A percentile compares a stretch with the other conserved stretches of the same genome.
Conservation (phyloP, 2,113 vertebrate genomes). For the Potamarius usumacintae region DNA sequence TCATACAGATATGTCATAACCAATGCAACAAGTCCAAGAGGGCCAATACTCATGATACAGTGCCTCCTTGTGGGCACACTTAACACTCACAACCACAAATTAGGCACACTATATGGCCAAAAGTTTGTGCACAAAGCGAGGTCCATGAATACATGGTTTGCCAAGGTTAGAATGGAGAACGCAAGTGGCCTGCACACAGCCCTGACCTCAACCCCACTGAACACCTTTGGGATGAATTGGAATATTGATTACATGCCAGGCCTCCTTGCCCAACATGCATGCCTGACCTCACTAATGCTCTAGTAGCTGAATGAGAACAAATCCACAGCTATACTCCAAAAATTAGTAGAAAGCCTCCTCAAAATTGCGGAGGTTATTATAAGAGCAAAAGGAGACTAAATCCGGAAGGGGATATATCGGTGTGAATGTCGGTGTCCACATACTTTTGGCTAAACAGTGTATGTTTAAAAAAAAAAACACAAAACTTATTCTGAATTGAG, state of each 20-base stretch:
- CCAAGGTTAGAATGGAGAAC: neutral
- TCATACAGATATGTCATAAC: neutral
- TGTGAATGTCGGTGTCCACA: neutral
- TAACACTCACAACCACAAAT: neutral
- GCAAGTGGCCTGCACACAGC: neutral
- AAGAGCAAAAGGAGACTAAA: neutral
- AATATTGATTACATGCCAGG: neutral
- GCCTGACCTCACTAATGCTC: neutral
- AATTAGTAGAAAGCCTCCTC: neutral
- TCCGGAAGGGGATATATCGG: neutral
- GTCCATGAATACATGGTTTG: neutral
- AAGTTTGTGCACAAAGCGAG: neutral
- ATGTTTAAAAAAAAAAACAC: neutral
- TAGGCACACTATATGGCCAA: neutral
- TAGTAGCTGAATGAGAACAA: neutral
- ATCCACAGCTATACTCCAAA: neutral
- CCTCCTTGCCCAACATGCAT: neutral
- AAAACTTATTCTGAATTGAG: neutral
- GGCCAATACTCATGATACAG: neutral
- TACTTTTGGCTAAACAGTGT: neutral
- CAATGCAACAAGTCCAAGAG: neutral
- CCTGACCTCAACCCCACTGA: neutral
- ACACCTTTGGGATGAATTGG: neutral
- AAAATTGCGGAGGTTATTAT: neutral
- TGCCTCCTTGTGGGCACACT: conserved; percentile 37